Evolutionary conservation across 1,140 invertebrate genomes (phyloP).

Genomic region (Drosophila virilis): DNA sequence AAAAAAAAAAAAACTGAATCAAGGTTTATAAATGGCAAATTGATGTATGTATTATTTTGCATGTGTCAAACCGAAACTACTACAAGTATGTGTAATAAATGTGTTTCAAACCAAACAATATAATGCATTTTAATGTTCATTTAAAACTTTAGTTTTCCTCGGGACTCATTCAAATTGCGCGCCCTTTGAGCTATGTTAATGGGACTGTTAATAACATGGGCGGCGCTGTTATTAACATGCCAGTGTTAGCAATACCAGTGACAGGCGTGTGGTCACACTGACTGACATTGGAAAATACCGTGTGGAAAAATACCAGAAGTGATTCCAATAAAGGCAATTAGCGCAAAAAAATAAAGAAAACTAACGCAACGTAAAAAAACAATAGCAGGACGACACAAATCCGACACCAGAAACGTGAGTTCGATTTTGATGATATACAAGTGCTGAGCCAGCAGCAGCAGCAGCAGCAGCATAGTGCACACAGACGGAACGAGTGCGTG

Average conservation of each 20-base stretch:
- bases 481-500: slow-evolving; percentile 2
- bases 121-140: neutral
- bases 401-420: slow-evolving; percentile 38
- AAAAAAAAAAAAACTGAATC: neutral
- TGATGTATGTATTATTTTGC: slow-evolving; percentile 18
- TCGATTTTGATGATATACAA: slow-evolving; percentile 4
- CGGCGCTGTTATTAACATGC: neutral
- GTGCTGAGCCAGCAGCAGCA: neutral
- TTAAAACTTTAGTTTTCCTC: neutral
- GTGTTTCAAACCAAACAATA: slow-evolving; percentile 42
- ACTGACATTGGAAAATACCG: slow-evolving; percentile 49
- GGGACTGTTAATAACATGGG: neutral
- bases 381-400: slow-evolving; percentile 38
- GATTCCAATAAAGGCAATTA: slow-evolving; percentile 68
- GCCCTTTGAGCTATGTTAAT: neutral
- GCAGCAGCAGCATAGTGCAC: neutral
- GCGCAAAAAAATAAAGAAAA: slow-evolving; percentile 54
- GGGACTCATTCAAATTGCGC: slow-evolving; percentile 1
- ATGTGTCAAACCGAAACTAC: slow-evolving; percentile 25
- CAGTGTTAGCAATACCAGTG: slow-evolving; percentile 1
- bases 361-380: slow-evolving; percentile 35
- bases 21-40: slow-evolving; percentile 7
- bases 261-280: slow-evolving; percentile 10
- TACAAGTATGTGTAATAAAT: slow-evolving; percentile 49
- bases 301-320: slow-evolving; percentile 40